phyloP scores from a whole-genome alignment of 2,797 vertebrate genomes.

The Cyprinodon diabolis region DNA sequence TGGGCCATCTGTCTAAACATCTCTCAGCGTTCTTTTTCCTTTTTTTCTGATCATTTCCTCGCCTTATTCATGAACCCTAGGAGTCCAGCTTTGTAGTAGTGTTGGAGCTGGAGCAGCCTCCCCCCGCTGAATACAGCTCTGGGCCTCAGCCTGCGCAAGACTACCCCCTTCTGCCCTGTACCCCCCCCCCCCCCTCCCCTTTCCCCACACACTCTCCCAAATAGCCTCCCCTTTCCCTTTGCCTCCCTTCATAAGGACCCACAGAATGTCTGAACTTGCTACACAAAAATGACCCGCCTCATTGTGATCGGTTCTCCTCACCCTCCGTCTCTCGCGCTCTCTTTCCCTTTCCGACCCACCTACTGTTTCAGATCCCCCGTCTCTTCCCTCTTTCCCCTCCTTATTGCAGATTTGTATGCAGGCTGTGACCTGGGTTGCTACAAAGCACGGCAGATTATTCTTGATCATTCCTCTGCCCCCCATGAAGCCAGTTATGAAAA shows the following conservation, averaged over 20 bases:
- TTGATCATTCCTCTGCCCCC: constrained; percentile 96
- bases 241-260: constrained; percentile 61
- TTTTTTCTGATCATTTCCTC: constrained; percentile 99
- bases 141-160: constrained; percentile 87
- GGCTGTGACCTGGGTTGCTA: constrained; percentile 92
- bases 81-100: constrained; percentile 99
- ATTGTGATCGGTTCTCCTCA: constrained; percentile 72
- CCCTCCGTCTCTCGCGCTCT: constrained; percentile 53
- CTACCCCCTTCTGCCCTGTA: constrained; percentile 46
- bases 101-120: constrained; percentile 89
- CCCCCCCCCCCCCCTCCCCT: constrained; percentile 46
- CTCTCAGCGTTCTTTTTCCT: constrained; percentile 89
- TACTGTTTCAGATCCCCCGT: constrained; percentile 62
- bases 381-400: constrained; percentile 68
- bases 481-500: constrained; percentile 93
- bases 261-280: constrained; percentile 71
- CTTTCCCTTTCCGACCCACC: constrained; percentile 62
- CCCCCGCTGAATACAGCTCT: constrained; percentile 92
- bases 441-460: constrained; percentile 94
- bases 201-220: constrained; percentile 59
- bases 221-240: constrained; percentile 59
- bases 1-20: constrained; percentile 99
- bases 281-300: constrained; percentile 72
- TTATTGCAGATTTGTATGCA: constrained; percentile 96
- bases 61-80: constrained; percentile 99